Evolutionary conservation across 1,140 invertebrate genomes (phyloP).

Genomic region (Galleria mellonella): DNA sequence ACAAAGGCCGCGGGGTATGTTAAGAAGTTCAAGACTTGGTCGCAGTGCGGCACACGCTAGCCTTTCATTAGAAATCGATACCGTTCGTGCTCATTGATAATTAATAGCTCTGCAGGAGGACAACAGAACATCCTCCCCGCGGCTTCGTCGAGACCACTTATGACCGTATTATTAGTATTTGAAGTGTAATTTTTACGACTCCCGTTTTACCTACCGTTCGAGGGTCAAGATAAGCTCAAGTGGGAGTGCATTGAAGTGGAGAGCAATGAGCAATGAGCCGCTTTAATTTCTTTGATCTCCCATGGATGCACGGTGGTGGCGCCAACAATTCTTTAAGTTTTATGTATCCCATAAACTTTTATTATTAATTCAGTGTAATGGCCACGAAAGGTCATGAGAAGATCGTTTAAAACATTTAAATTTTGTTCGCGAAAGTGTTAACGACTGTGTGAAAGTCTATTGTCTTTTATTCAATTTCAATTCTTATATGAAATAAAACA

Average conservation of each 20-base stretch:
- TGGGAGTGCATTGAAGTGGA: conserved; percentile 36
- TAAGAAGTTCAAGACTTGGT: conserved; percentile 25
- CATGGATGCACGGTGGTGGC: conserved; percentile 26
- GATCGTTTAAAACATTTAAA: conserved; percentile 31
- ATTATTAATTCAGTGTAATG: conserved; percentile 26
- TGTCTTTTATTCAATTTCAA: conserved; percentile 41
- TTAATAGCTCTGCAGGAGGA: conserved; percentile 39
- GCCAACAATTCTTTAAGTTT: conserved; percentile 25
- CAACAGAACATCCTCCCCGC: conserved; percentile 25
- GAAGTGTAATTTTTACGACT: conserved; percentile 65
- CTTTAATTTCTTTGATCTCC: conserved; percentile 53
- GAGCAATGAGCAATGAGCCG: conserved; percentile 35
- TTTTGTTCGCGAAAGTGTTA: conserved; percentile 45
- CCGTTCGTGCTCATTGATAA: conserved; percentile 48
- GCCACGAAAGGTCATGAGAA: conserved; percentile 32
- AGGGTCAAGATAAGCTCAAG: conserved; percentile 59
- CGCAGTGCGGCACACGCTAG: conserved; percentile 41
- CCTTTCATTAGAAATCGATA: conserved; percentile 62
- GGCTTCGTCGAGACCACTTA: conserved; percentile 34
- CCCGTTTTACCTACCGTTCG: conserved; percentile 57
- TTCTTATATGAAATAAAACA: conserved; percentile 20
- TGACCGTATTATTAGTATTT: conserved; percentile 33
- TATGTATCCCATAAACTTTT: conserved; percentile 39
- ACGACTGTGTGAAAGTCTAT: conserved; percentile 41
- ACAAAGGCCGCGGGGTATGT: conserved; percentile 9